phyloP scores from a whole-genome alignment of 2,797 vertebrate genomes.

The Halcyon chelicuti region DNA sequence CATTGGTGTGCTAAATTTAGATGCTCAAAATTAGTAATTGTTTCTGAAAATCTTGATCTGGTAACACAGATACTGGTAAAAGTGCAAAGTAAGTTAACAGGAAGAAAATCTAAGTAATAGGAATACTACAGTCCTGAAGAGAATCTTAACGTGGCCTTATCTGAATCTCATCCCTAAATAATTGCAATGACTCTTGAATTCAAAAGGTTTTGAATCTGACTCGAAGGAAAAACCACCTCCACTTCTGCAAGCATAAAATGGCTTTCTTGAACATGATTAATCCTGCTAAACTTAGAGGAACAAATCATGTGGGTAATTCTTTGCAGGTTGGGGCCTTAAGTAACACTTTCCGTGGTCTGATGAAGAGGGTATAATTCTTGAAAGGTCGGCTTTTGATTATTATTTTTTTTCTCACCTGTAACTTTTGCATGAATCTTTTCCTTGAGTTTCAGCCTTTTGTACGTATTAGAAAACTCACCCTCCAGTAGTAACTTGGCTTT shows the following conservation, averaged over 20 bases:
- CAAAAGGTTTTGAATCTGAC: background rate
- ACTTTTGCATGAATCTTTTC: slow-evolving; percentile 61
- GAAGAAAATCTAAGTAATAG: background rate
- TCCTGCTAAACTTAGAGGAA: slow-evolving; percentile 54
- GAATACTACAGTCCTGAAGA: background rate
- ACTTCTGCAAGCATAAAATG: background rate
- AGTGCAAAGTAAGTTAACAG: background rate
- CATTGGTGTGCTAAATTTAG: background rate
- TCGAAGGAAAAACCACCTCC: accelerated
- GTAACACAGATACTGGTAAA: background rate
- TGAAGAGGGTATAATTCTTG: slow-evolving; percentile 69
- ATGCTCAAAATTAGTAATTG: background rate
- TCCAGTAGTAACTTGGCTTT: background rate
- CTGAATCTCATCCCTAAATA: background rate
- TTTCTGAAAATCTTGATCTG: background rate
- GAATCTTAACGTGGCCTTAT: background rate
- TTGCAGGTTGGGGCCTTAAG: slow-evolving; percentile 70
- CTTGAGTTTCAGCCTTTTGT: slow-evolving; percentile 50
- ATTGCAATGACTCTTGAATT: background rate
- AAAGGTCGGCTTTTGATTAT: slow-evolving; percentile 68
- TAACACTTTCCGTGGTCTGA: slow-evolving; percentile 68
- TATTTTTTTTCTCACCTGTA: slow-evolving; percentile 40
- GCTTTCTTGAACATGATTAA: slow-evolving; percentile 34
- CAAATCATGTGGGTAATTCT: slow-evolving; percentile 72
- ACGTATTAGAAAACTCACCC: background rate